Evolutionary conservation across 2,888 invertebrate genomes (phyloP), one percentile per base, ranked within the genome.

Genomic region (Steinernema carpocapsae): DNA sequence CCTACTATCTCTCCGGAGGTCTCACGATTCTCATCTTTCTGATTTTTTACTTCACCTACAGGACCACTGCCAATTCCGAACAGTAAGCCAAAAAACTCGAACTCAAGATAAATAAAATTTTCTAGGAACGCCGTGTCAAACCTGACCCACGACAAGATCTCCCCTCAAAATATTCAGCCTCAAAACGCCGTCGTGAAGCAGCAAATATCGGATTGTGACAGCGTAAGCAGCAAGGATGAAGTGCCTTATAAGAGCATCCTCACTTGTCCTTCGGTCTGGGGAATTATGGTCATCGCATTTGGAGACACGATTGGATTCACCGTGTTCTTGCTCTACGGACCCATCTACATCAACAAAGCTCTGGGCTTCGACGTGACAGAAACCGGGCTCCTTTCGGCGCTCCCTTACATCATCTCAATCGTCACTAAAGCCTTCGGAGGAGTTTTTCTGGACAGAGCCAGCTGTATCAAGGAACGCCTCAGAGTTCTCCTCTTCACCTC

Each of bases 201-300:
- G 12, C 24, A n/a, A 12, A 4, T n/a, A 29, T 48, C 48, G 48
- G 48, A 48, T 14, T n/a, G 48, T 14, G 48, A 48, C 48, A 48
- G 48, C 19, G 48, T 48, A 2, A 19, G 48, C 14, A n/a, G n/a
- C 17, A 48, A 48, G 19, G 48, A 48, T 48, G 19, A 17, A 17
- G 64, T 79, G 7, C 80, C 80, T 0, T 79, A 79, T 45, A 12
- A 72, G 0, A 76, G 74, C 12, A 77, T 80, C 4, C 76, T 77
- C 22, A 64, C 10, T 2, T 32, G 29, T 17, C 17, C 32, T 2
- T 64, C 64, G 32, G 64, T 64, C 7, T 64, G 64, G 64, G 64
- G 64, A 14, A 64, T 64, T 32, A 64, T 64, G 26, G 19, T 64
- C 32, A 64, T 22, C 32, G 64, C 64, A 2, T 64, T 64, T 32